phyloP scores from a whole-genome alignment of 2,797 vertebrate genomes.

The Coregonus ussuriensis region DNA sequence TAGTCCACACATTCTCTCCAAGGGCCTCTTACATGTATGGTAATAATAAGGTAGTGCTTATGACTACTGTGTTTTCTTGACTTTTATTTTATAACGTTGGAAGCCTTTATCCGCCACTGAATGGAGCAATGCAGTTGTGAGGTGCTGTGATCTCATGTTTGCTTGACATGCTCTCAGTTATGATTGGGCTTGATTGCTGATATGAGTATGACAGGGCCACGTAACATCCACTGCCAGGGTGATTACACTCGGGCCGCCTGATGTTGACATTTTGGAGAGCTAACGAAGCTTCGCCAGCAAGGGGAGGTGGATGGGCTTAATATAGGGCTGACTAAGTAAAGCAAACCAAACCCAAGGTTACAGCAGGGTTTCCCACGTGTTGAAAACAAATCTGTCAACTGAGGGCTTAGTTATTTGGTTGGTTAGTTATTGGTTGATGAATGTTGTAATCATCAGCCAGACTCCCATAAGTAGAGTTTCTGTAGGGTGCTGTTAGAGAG shows the following conservation, averaged over 20 bases:
- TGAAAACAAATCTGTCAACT: background rate
- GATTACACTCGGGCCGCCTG: conserved; percentile 9
- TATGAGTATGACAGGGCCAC: conserved; percentile 8
- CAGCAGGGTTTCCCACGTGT: conserved; percentile 15
- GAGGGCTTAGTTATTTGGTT: background rate
- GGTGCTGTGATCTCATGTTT: background rate
- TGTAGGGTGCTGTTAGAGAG: background rate
- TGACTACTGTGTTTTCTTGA: background rate
- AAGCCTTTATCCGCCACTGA: background rate
- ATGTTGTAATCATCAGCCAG: background rate
- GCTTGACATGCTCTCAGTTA: background rate
- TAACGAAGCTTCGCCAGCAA: conserved; percentile 8
- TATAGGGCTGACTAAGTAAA: conserved; percentile 10
- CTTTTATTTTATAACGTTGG: background rate
- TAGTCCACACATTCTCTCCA: background rate
- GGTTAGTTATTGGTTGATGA: conserved; percentile 7
- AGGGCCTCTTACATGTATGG: background rate
- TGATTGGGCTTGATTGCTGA: conserved; percentile 1
- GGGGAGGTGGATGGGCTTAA: conserved; percentile 16
- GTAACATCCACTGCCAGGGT: conserved; percentile 18
- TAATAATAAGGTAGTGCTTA: background rate
- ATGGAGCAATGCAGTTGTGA: background rate
- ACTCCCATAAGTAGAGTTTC: background rate
- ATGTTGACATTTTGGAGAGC: conserved; percentile 26
- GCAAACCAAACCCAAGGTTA: conserved; percentile 22